Evolutionary conservation across 2,113 vertebrate genomes (phyloP).

Genomic region (Setophaga kirtlandii): DNA sequence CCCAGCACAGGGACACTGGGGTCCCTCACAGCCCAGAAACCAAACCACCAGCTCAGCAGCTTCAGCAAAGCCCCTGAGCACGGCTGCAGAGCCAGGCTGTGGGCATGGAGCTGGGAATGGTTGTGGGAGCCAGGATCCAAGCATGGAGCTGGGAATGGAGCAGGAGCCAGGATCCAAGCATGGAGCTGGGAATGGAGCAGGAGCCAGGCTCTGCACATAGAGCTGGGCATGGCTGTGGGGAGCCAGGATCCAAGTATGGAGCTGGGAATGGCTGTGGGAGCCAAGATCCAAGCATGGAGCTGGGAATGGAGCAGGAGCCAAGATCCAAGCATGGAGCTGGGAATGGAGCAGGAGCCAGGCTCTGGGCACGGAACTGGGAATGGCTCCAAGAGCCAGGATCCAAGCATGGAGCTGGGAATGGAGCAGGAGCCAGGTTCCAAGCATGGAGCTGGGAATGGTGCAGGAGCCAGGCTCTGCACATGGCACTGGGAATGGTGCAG

Average conservation of each 20-base stretch:
- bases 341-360: not conserved
- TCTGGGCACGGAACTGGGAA: not conserved
- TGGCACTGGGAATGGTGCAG: not conserved
- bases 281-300: too few species aligned
- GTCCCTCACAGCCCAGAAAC: not conserved
- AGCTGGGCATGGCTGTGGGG: not conserved
- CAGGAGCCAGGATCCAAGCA: rapidly evolving
- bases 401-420: too few species aligned
- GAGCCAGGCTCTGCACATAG: too few species aligned
- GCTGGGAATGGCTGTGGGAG: not conserved
- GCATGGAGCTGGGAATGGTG: not conserved
- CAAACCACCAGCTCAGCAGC: not conserved
- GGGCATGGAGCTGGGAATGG: not conserved
- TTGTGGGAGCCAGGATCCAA: rapidly evolving
- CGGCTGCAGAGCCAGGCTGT: not conserved
- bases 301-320: not conserved
- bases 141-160: not conserved
- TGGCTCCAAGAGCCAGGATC: not conserved
- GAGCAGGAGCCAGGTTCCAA: too few species aligned
- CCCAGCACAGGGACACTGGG: not conserved
- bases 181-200: not conserved
- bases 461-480: too few species aligned
- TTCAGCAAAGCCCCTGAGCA: not conserved
- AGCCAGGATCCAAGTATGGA: not conserved
- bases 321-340: not conserved